phyloP scores from a whole-genome alignment of 1,140 invertebrate species.

The Nilaparvata lugens region DNA sequence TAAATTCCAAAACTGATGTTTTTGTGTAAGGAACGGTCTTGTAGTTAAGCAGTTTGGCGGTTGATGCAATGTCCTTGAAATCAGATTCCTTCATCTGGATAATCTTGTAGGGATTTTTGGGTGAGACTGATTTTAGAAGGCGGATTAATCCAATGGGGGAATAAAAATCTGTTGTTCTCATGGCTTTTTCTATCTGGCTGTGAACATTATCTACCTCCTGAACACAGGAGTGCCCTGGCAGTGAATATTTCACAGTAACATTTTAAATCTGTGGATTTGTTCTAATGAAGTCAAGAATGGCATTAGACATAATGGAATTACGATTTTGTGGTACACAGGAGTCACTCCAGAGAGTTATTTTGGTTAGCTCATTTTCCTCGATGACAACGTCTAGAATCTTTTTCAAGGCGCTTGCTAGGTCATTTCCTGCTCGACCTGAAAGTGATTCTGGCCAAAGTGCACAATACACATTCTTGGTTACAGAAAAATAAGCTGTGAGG shows the following conservation, averaged over 20 bases:
- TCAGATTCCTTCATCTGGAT: constrained; percentile 1
- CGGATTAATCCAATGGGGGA: constrained; percentile 6
- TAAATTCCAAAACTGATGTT: too few species aligned
- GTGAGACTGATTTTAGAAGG: background rate
- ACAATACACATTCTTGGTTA: background rate
- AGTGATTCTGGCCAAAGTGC: background rate
- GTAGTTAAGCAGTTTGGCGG: constrained; percentile 17
- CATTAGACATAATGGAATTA: constrained; percentile 26
- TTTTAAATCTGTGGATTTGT: constrained; percentile 16
- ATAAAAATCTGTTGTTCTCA: constrained; percentile 4
- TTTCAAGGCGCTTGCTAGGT: constrained; percentile 22
- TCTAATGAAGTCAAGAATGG: constrained; percentile 22
- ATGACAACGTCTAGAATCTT: constrained; percentile 23
- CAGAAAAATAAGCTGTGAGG: background rate
- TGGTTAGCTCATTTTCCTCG: constrained; percentile 18
- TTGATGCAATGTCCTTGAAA: background rate
- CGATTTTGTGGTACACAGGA: constrained; percentile 28
- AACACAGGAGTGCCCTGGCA: constrained; percentile 25
- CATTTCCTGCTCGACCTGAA: background rate
- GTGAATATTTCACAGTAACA: constrained; percentile 28
- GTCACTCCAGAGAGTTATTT: constrained; percentile 27
- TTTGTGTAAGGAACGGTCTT: constrained; percentile 17
- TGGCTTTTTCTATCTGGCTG: constrained; percentile 16
- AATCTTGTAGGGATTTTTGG: background rate
- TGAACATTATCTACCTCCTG: constrained; percentile 14